Evolutionary conservation across 1,140 invertebrate genomes (phyloP).

Genomic region (Saccostrea cuccullata): DNA sequence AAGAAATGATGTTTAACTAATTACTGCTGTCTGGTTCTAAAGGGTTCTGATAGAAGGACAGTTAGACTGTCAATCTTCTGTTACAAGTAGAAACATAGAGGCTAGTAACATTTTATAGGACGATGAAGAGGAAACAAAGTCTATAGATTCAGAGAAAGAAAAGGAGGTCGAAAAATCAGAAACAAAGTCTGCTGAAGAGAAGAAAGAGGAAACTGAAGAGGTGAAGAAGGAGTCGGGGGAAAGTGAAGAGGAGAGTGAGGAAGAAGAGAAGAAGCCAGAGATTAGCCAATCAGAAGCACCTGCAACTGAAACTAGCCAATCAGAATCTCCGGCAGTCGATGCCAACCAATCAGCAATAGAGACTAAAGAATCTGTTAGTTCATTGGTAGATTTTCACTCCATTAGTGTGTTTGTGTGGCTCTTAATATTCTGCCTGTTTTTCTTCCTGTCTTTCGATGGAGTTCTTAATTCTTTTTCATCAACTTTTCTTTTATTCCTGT

Average conservation of each 20-base stretch:
- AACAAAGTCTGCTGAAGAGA: slow-evolving; percentile 42
- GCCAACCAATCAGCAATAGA: slow-evolving; percentile 3
- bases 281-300: not conserved
- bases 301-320: not conserved
- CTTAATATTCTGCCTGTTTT: not conserved
- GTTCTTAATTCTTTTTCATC: too few relatives aligned
- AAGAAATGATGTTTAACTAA: too few relatives aligned
- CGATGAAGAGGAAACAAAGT: not conserved
- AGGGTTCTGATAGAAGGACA: not conserved
- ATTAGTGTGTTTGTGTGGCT: not conserved
- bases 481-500: too few relatives aligned
- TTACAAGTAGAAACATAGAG: not conserved
- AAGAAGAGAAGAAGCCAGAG: slow-evolving; percentile 45
- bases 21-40: not conserved
- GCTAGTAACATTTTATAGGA: not conserved
- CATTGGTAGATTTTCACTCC: slow-evolving; percentile 9
- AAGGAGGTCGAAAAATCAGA: slow-evolving; percentile 7
- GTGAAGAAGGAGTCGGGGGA: not conserved
- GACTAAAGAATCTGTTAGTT: slow-evolving; percentile 32
- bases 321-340: not conserved
- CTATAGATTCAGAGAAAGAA: not conserved
- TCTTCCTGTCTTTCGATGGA: not conserved
- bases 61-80: not conserved
- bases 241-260: slow-evolving; percentile 12
- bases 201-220: slow-evolving; percentile 39